These are phyloP conservation scores for Neotoxoptera formosana DNA, from an alignment of 1,140 invertebrate genomes.

Conservation along the genomic window DNA sequence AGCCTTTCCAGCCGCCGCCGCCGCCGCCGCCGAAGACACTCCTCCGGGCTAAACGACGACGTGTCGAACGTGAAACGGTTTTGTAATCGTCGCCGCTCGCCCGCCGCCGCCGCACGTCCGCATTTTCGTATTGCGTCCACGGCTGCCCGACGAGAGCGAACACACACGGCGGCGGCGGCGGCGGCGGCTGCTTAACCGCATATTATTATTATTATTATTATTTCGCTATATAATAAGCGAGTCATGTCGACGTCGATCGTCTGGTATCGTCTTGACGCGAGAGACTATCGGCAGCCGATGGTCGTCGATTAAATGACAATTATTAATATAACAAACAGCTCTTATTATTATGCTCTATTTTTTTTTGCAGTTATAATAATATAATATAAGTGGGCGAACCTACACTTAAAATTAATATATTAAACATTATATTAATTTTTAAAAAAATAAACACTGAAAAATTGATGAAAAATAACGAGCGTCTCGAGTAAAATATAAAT, in stretches of 20 bases:
- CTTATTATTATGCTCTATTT: no score
- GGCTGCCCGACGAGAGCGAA: not conserved
- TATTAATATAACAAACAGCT: no score
- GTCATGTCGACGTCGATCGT: not conserved
- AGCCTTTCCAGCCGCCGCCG: not conserved
- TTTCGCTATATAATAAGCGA: not conserved
- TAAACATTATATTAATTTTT: not conserved
- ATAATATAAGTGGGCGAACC: not conserved
- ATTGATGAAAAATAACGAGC: not conserved
- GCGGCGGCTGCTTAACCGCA: not conserved
- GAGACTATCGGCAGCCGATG: no score
- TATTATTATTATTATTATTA: not conserved
- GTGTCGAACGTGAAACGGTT: constrained; percentile 44
- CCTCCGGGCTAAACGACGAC: not conserved
- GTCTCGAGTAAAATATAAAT: not conserved
- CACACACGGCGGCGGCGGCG: not conserved
- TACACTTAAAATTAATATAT: not conserved
- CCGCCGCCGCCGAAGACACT: not conserved
- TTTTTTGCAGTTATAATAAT: not conserved
- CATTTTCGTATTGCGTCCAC: not conserved
- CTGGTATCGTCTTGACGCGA: no score
- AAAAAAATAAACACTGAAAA: not conserved
- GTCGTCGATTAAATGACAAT: no score
- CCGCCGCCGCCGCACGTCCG: not conserved
- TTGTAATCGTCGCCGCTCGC: not conserved